Evolutionary conservation across 2,888 invertebrate genomes (phyloP).

Genomic region (Tetanocera ferruginea): DNA sequence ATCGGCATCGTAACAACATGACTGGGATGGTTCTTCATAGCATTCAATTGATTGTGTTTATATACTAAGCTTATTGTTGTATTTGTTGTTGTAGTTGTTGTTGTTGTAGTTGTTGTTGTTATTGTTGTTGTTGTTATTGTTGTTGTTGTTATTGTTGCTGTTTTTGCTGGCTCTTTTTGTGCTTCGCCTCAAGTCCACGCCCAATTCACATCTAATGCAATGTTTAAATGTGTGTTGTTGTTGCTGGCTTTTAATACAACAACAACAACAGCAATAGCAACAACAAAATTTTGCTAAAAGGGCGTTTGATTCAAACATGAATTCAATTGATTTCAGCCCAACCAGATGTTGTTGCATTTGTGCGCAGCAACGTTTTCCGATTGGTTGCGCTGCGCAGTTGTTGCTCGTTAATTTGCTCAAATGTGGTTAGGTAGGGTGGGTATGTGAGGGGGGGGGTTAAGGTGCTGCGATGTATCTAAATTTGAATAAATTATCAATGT

Average conservation of each 20-base stretch:
- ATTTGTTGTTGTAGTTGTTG: neutral
- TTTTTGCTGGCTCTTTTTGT: neutral
- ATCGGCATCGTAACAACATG: neutral
- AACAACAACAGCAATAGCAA: neutral
- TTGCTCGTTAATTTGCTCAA: neutral
- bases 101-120: neutral
- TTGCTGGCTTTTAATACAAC: neutral
- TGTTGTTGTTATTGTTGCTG: neutral
- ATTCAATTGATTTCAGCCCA: slow-evolving; percentile 25
- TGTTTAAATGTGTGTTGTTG: neutral
- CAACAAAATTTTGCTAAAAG: neutral
- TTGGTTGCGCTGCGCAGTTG: slow-evolving; percentile 22
- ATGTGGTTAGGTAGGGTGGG: neutral
- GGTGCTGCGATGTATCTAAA: neutral
- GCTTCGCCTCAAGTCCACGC: slow-evolving; percentile 2
- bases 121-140: neutral
- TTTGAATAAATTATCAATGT: neutral
- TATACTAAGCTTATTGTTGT: neutral
- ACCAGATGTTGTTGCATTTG: neutral
- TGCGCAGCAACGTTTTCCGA: slow-evolving; percentile 22
- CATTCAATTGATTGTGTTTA: slow-evolving; percentile 13
- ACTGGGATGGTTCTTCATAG: neutral
- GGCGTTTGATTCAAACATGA: slow-evolving; percentile 33
- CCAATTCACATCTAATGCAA: neutral
- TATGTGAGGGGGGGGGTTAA: neutral